Evolutionary conservation across 2,888 invertebrate genomes (phyloP).

Genomic region (Rhagonycha lutea): DNA sequence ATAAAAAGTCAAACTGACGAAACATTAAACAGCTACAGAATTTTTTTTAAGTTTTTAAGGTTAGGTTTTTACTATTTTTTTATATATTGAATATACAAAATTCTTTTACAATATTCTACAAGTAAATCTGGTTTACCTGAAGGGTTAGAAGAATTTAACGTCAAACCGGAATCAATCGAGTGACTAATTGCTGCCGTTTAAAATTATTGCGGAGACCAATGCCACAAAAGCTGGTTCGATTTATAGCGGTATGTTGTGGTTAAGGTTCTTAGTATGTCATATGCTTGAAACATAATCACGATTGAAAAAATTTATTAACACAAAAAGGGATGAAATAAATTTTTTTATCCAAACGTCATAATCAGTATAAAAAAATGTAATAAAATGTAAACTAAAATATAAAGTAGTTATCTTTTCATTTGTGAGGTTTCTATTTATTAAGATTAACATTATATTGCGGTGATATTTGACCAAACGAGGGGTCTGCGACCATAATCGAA

Average conservation of each 20-base stretch:
- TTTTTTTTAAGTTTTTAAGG: too few relatives aligned
- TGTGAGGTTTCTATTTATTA: neutral
- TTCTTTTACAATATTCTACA: too few relatives aligned
- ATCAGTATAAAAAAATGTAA: neutral
- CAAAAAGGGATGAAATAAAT: neutral
- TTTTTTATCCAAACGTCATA: neutral
- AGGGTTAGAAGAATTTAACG: neutral
- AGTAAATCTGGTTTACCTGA: too few relatives aligned
- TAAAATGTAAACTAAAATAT: neutral
- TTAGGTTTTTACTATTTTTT: too few relatives aligned
- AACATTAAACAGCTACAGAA: too few relatives aligned
- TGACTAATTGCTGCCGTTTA: neutral
- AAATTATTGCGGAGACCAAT: neutral
- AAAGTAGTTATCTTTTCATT: neutral
- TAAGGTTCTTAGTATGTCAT: neutral
- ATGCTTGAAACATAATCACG: neutral
- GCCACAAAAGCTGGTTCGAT: neutral
- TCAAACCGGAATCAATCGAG: neutral
- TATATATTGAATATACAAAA: too few relatives aligned
- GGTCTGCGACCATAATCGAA: too few relatives aligned
- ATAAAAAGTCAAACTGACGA: too few relatives aligned
- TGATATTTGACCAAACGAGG: too few relatives aligned
- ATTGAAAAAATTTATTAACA: neutral
- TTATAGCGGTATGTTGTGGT: neutral
- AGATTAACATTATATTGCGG: neutral